Evolutionary conservation across 2,888 invertebrate genomes (phyloP), one percentile per base, ranked within the genome.

Genomic region (Opisthograptis luteolata): DNA sequence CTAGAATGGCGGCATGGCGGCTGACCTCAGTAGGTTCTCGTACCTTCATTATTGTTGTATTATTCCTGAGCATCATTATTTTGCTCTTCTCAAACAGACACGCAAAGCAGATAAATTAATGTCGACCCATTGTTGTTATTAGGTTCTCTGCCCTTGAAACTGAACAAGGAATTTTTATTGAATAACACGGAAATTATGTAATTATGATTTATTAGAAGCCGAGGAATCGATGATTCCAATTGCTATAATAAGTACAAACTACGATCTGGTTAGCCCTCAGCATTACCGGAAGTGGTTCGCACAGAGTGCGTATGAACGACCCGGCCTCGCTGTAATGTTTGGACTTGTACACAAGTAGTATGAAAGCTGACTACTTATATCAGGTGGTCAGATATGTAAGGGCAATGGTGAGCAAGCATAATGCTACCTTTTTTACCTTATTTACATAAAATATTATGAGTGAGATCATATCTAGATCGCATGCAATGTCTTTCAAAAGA

Each of bases 321-420:
- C 57, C 30, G 43, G 13, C 50, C 57, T 57, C 50, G 54, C 25
- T 8, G 41, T 17, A 10, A 28, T 24, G 20, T 34, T 39, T 37
- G 31, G 19, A 41, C 34, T 31, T 40, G 35, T 37, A 36, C 32
- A 37, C 20, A 19, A 39, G 43, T 42, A 19, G 54, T 55, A 60
- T 59, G 60, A 60, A 60, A 39, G 56, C n/a, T n/a, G n/a, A n/a
- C n/a, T n/a, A n/a, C n/a, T 60, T 40, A 52, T 46, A 58, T 55
- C 60, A 51, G 59, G 56, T 52, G 2, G n/a, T 17, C n/a, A n/a
- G n/a, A n/a, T n/a, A n/a, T n/a, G 47, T 62, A 67, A 69, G 60
- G 57, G 56, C 55, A 43, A 42, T 30, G 17, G 0, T 34, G 14
- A 31, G 14, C 30, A 31, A 14, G 2, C 13, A 8, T 31, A 28